Evolutionary conservation across 2,888 invertebrate genomes (phyloP).

Genomic region (Brenthis daphne): DNA sequence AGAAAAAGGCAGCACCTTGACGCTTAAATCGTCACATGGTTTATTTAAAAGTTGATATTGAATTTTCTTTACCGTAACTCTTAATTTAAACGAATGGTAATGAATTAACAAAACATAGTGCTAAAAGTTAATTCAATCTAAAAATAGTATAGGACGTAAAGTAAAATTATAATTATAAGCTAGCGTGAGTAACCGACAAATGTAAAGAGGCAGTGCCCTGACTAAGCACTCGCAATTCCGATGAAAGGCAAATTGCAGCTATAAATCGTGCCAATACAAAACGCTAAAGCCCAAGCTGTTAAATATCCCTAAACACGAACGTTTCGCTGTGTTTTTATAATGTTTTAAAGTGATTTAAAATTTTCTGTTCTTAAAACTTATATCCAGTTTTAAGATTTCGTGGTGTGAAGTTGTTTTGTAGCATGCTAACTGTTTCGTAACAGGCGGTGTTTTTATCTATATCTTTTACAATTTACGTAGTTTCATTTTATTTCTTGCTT

Average conservation of each 20-base stretch:
- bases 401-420: neutral
- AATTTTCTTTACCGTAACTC: too few species aligned
- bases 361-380: conserved; percentile 4
- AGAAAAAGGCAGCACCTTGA: too few species aligned
- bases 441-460: too few species aligned
- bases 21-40: too few species aligned
- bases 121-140: too few species aligned
- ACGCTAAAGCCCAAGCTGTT: conserved; percentile 12
- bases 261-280: conserved; percentile 34
- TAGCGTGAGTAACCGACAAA: conserved; percentile 14
- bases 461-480: too few species aligned
- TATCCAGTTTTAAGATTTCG: neutral
- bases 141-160: neutral
- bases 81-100: too few species aligned
- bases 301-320: conserved; percentile 27
- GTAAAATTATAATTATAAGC: conserved; percentile 10
- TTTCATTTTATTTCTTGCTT: too few species aligned
- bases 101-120: too few species aligned
- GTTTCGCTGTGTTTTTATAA: conserved; percentile 8
- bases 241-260: conserved; percentile 36
- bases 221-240: conserved; percentile 24
- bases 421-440: too few species aligned
- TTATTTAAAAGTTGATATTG: too few species aligned
- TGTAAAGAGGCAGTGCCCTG: conserved; percentile 4
- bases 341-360: conserved; percentile 2